Evolutionary conservation across 2,113 vertebrate genomes (phyloP), one percentile per base, ranked within the genome.

Genomic region (Hyperopisus bebe): DNA sequence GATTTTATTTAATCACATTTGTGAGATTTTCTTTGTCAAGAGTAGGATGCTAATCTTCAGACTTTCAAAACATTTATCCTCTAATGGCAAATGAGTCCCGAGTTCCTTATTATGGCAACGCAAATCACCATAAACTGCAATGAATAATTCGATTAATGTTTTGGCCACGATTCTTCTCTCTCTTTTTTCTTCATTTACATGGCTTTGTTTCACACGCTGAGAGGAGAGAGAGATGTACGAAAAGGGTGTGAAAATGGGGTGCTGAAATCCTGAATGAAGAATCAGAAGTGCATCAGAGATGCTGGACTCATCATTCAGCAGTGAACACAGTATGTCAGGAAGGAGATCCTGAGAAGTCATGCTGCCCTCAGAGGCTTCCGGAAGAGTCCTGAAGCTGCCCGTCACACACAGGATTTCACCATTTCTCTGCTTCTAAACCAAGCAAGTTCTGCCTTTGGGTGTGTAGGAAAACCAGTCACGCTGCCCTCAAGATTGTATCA

Each of bases 1-100:
- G 74, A 80, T 80, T 80, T 80, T 80, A 80, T 80, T 80, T 80
- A 80, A 80, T 80, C 74, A 80, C 74, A 80, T 80, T 80, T 80
- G 42, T 80, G 74, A 39, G 70, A 42, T 80, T 80, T 80, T 80
- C 74, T 80, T 80, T 80, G 74, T 80, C 74, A 80, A 80, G 35
- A 80, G 74, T 80, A 42, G 74, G 74, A 80, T 80, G 74, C 35
- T 80, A 80, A 80, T 80, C 74, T 80, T 35, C 74, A 80, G 74
- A 80, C 13, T 80, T 80, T 80, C 74, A 80, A 80, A 80, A 80
- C 13, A 80, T 80, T 80, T 80, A 80, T 80, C 74, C 74, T 80
- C 31, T 77, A 39, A 42, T 77, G 35, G 74, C 74, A 42, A 80
- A 80, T 42, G 74, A 80, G 13, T 80, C 35, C 35, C 74, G 74